Evolutionary conservation across 2,113 vertebrate genomes (phyloP).

Genomic region (Pristiophorus japonicus): DNA sequence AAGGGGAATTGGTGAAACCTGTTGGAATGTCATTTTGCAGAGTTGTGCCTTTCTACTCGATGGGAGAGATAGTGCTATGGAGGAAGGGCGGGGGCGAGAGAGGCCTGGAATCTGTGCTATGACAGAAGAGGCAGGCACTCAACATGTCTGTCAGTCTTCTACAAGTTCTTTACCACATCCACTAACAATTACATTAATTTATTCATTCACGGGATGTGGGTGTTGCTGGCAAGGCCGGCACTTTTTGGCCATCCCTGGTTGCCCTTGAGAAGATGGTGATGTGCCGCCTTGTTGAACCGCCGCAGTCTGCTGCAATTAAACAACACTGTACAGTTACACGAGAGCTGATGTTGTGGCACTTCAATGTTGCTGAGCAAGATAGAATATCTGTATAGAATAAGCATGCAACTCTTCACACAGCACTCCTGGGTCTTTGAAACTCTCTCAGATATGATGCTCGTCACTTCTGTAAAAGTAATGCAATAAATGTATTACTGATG

Average conservation of each 20-base stretch:
- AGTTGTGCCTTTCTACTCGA: not conserved
- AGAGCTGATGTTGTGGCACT: not conserved
- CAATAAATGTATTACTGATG: not conserved
- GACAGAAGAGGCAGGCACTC: not conserved
- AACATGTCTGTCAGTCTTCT: not conserved
- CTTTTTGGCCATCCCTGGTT: not conserved
- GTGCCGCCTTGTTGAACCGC: not conserved
- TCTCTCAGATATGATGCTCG: not conserved
- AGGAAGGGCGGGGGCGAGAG: not conserved
- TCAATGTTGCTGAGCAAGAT: not conserved
- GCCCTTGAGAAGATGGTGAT: not conserved
- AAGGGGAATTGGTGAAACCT: not conserved
- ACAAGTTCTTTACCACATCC: not conserved
- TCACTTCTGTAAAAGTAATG: not conserved
- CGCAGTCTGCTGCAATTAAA: not conserved
- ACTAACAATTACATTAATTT: not conserved
- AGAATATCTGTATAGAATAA: not conserved
- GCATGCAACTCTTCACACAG: not conserved
- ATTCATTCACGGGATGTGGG: not conserved
- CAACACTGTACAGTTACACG: not conserved
- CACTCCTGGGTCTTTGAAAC: not conserved
- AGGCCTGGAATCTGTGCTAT: not conserved
- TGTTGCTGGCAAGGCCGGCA: not conserved
- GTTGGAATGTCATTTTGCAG: not conserved
- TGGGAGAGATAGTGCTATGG: not conserved